Evolutionary conservation across 2,888 invertebrate genomes (phyloP).

Genomic region (Thalpophila matura): DNA sequence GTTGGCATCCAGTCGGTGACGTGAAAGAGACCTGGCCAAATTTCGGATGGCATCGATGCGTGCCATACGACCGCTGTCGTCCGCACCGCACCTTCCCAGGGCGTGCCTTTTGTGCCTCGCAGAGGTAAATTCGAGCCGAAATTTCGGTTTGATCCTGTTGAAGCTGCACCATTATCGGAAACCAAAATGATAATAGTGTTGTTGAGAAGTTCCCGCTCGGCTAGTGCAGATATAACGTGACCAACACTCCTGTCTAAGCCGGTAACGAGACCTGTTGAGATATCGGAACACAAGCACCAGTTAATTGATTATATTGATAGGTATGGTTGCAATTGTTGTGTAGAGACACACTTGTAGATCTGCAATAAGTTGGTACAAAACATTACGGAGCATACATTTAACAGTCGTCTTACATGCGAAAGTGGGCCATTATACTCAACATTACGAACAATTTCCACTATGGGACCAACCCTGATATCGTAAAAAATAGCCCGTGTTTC

Average conservation of each 20-base stretch:
- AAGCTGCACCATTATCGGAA: constrained; percentile 95
- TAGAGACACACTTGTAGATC: not conserved
- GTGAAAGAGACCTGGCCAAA: constrained; percentile 91
- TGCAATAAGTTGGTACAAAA: not conserved
- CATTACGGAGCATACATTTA: no score
- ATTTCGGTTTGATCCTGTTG: constrained; percentile 92
- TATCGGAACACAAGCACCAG: constrained; percentile 7
- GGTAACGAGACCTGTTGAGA: constrained; percentile 89
- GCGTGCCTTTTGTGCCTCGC: constrained; percentile 93
- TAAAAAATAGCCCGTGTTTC: no score
- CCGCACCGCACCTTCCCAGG: constrained; percentile 95
- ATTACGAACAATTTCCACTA: no score
- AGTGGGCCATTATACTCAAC: no score
- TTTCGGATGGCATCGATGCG: constrained; percentile 86
- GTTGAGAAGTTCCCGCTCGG: constrained; percentile 92
- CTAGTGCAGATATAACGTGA: constrained; percentile 92
- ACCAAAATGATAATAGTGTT: constrained; percentile 95
- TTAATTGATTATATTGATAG: constrained; percentile 28
- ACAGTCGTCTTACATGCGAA: no score
- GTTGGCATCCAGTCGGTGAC: constrained; percentile 96
- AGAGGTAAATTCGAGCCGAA: constrained; percentile 94
- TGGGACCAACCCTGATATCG: no score
- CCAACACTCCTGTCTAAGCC: constrained; percentile 95
- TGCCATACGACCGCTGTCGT: constrained; percentile 93
- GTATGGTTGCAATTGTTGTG: constrained; percentile 1